Base-by-base conservation (phyloP, 2,797 vertebrate species). In the Urocyon cinereoargenteus region DNA sequence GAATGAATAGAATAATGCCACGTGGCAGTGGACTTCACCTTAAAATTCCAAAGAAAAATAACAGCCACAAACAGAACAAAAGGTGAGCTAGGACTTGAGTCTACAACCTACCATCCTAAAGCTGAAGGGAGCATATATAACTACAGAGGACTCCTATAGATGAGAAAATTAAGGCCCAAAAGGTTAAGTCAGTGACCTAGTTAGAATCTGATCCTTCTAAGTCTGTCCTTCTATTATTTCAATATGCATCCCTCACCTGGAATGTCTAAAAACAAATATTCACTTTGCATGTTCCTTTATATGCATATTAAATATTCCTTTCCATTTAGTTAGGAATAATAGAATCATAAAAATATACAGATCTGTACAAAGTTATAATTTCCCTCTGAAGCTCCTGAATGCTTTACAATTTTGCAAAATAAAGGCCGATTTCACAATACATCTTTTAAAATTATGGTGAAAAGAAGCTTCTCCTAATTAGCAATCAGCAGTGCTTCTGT, bases 121-220 rank as follows among this genome's bases (percentile, higher is more conserved):
- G 86, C 83, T 86, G 73, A 97, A 97, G 90, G 51, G 22, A 68
- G 3, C n/a, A 85, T 87, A 64, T 91, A 24, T 86, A 84, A 91
- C 55, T 89, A 84, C 77, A 59, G 34, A 96, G 45, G 82, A 96
- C 22, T 82, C 93, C 24, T 53, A 86, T 21, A 83, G 53, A 95
- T 83, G 61, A 92, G 95, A 96, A 96, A 90, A 87, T 45, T 87
- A 92, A 92, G 68, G 86, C 57, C 75, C 55, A 90, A 95, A 85
- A 89, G 40, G 26, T 89, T 93, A 94, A 94, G 31, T 57, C 81
- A 79, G 34, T 90, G 49, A 95, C 82, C 26, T n/a, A 90, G 77
- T 90, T 92, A 94, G 18, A 96, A 70, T 51, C 6, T 72, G 94
- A 93, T 77, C 31, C 82, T 62, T 92, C 64, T 73, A 53, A 91